Conservation (phyloP, 2,888 invertebrate genomes). For the Rugalucina vietnamica region DNA sequence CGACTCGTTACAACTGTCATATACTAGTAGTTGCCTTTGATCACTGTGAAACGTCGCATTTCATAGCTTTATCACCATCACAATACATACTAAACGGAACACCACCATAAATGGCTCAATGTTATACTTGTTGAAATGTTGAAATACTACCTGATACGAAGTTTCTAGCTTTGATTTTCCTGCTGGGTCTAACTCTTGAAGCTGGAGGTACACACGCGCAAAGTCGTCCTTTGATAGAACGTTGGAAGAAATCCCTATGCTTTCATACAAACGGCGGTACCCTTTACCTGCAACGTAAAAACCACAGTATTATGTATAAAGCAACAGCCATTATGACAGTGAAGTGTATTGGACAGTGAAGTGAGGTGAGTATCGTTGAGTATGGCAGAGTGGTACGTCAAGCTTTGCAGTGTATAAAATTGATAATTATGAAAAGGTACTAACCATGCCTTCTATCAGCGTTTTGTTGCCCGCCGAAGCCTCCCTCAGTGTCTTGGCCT, state of each 20-base stretch:
- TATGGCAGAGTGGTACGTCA: too few species aligned
- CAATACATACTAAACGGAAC: too few species aligned
- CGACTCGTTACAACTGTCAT: too few species aligned
- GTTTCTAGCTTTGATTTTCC: slow-evolving; percentile 44
- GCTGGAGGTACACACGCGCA: slow-evolving; percentile 43
- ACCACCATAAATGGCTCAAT: neutral
- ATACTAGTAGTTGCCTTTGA: too few species aligned
- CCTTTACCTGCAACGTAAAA: neutral
- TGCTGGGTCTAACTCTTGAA: slow-evolving; percentile 43
- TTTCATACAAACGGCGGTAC: slow-evolving; percentile 47
- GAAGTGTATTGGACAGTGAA: too few species aligned
- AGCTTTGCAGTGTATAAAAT: too few species aligned
- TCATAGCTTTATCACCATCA: too few species aligned
- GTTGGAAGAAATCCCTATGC: slow-evolving; percentile 48
- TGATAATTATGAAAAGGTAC: too few species aligned
- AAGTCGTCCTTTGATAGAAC: slow-evolving; percentile 47
- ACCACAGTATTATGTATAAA: too few species aligned
- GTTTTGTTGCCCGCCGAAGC: neutral
- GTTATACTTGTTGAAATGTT: neutral
- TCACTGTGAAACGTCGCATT: too few species aligned
- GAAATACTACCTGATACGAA: slow-evolving; percentile 44
- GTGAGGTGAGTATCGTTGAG: too few species aligned
- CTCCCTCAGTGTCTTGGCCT: neutral
- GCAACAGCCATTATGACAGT: too few species aligned
- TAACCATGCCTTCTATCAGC: neutral